These are phyloP conservation scores for Lophotriccus pileatus DNA, from an alignment of 2,797 vertebrate genomes.

Conservation along the genomic window DNA sequence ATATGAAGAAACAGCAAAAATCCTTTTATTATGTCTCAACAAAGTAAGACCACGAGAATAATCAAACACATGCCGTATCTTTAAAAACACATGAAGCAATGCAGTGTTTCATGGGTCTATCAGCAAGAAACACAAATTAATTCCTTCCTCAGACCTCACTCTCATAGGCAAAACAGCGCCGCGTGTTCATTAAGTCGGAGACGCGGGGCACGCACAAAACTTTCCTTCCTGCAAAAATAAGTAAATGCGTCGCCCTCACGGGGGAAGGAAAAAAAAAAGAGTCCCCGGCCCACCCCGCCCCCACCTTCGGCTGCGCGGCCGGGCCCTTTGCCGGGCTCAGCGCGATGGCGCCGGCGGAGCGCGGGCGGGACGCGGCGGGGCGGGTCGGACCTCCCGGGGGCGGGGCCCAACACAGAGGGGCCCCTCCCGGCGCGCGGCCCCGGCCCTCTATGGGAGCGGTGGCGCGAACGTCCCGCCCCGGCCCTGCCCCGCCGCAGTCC, in stretches of 20 bases:
- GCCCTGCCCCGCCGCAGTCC: fast-evolving
- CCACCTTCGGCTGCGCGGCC: fast-evolving
- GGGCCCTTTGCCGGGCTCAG: neutral
- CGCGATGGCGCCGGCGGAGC: neutral
- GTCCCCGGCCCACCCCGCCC: fast-evolving
- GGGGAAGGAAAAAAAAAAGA: no score
- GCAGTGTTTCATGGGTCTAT: fast-evolving
- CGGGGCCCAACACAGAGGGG: neutral
- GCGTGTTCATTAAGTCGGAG: fast-evolving
- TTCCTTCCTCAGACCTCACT: fast-evolving
- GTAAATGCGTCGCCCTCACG: fast-evolving
- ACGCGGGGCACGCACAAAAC: fast-evolving
- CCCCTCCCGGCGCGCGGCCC: neutral
- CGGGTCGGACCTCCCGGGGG: neutral
- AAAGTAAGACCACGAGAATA: fast-evolving
- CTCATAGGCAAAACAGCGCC: fast-evolving
- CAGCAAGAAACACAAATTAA: fast-evolving
- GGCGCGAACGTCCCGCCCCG: neutral
- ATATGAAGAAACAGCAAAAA: fast-evolving
- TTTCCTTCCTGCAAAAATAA: neutral
- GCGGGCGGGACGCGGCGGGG: no score
- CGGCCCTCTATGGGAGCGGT: neutral
- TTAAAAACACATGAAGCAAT: fast-evolving
- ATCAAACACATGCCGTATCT: fast-evolving
- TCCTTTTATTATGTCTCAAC: fast-evolving